Base-by-base conservation (phyloP, 2,113 vertebrate genomes). In the Bolborhynchus lineola region DNA sequence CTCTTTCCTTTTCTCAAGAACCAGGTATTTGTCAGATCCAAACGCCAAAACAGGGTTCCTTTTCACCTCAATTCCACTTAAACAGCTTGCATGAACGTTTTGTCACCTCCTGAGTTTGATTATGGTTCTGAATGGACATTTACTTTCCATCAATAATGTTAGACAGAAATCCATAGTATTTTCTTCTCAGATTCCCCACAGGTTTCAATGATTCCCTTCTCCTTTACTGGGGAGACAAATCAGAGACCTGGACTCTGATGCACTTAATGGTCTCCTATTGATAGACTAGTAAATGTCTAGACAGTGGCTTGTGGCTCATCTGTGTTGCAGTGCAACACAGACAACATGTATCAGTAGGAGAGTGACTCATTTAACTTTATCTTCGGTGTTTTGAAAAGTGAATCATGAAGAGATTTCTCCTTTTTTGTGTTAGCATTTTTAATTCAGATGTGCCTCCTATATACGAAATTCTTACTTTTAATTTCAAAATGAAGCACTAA, bases 101-200 rank as follows among this genome's bases (percentile, higher is more conserved):
- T 88, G 62, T 89, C 2, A 0, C 86, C 77, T 96, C 91, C 91
- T 83, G 90, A 93, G 94, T 42, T 93, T 96, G 85, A 97, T 96
- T 82, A 95, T 47, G 75, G 91, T 90, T 90, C 74, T 78, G 70
- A 90, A 70, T 3, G 7, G 84, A 95, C 92, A 89, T 93, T 95
- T 95, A 91, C 69, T 64, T 96, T 93, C 39, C 88, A 95, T 97
- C 93, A 93, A 76, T 96, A 95, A 85, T 3, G 83, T 80, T 46
- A 72, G 92, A 80, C 59, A 90, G 88, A 91, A 97, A 97, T 96
- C 90, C 83, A 92, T 82, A 90, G 80, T 75, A 90, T 94, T 97
- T 97, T 96, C 70, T 93, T 93, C 81, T 95, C 79, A 89, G 94
- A 96, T 91, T 91, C 82, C 90, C 87, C 78, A 88, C 68, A 83